Conservation (phyloP, 2,113 vertebrate genomes). For the Larimichthys polyactis region DNA sequence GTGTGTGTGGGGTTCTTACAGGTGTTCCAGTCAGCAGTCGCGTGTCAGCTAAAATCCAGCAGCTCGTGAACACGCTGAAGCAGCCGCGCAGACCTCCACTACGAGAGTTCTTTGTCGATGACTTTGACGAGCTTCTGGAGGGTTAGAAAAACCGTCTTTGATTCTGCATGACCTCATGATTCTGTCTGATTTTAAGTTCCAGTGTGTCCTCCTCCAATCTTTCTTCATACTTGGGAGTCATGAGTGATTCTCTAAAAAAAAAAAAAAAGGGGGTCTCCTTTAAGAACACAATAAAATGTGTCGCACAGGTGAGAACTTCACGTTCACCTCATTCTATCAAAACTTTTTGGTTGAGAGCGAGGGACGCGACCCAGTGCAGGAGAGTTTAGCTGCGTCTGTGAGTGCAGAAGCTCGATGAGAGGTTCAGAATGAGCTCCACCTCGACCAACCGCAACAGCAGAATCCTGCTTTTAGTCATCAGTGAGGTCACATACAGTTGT, state of each 20-base stretch:
- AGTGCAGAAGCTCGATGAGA: too few relatives aligned
- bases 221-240: slow-evolving; percentile 22
- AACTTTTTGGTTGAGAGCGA: too few relatives aligned
- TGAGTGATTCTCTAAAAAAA: neutral
- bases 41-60: slow-evolving; percentile 99
- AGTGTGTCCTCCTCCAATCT: slow-evolving; percentile 20
- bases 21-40: slow-evolving; percentile 99
- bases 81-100: slow-evolving; percentile 96
- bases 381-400: neutral
- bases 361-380: neutral
- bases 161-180: slow-evolving; percentile 10
- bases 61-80: slow-evolving; percentile 98
- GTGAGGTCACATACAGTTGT: too few relatives aligned
- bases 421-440: too few relatives aligned
- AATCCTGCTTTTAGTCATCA: too few relatives aligned
- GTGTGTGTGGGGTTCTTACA: slow-evolving; percentile 67
- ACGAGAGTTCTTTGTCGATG: slow-evolving; percentile 98
- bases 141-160: slow-evolving; percentile 79
- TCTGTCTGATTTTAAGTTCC: slow-evolving; percentile 19
- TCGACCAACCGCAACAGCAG: too few relatives aligned
- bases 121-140: slow-evolving; percentile 98
- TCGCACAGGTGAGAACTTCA: neutral
- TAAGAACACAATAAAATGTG: neutral
- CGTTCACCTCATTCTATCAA: neutral
- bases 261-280: too few relatives aligned